Evolutionary conservation across 2,888 invertebrate genomes (phyloP), one percentile per base, ranked within the genome.

Genomic region (Diogma glabrata): DNA sequence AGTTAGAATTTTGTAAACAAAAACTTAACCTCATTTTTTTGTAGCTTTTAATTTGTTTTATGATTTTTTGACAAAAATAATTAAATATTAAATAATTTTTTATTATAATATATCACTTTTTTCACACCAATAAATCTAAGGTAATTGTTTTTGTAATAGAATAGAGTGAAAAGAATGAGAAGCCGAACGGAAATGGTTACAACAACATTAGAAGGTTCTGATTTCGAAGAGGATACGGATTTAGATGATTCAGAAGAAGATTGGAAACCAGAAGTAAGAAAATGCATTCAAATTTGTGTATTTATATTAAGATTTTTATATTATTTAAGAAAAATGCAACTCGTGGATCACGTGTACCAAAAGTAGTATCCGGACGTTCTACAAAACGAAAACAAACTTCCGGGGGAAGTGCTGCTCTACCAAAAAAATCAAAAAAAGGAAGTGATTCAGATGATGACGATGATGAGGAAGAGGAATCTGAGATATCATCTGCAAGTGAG

Each of bases 221-320:
- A 67, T 33, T 70, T 69, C 57, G 70, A 69, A 47, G 69, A 70
- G 49, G 64, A 60, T 50, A 65, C 66, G 16, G 68, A 69, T 51
- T 65, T 66, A 45, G 67, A 67, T 49, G 69, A 70, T 33, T 69
- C 69, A 14, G 70, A 67, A 53, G 69, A 69, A 55, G 69, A 69
- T 53, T 70, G 69, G 69, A 62, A 66, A 14, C 69, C 70, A 14
- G 48, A 48, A 33, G 26, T 28, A 26, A 47, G 26, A 22, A 43
- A 22, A n/a, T n/a, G n/a, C 23, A 22, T 43, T 22, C 10, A 19
- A n/a, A 14, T 38, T 38, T 38, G 17, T 38, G 5, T 38, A 16
- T 38, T 17, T 16, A 28, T 3, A 28, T 28, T 28, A 28, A 28
- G 6, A 14, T 12, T 3, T 36, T 36, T 12, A 16, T 14, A 36